A percentile compares a stretch with the other conserved stretches of the same genome.
phyloP scores from a whole-genome alignment of 2,113 vertebrate genomes.

The Gallinago jamesoni region DNA sequence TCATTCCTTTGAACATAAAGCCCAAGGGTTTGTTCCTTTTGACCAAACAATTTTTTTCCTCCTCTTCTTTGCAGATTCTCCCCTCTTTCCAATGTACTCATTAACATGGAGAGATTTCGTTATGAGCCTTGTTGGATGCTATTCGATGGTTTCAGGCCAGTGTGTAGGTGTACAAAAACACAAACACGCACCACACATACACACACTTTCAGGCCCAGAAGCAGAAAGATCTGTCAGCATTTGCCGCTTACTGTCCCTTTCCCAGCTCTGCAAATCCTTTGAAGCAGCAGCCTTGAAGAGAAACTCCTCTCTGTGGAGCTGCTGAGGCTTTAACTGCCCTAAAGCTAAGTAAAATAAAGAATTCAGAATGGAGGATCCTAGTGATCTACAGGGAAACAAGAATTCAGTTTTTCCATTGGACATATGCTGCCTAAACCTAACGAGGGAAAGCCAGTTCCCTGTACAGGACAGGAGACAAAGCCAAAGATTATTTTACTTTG shows the following conservation, averaged over 20 bases:
- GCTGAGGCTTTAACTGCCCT: conserved; percentile 56
- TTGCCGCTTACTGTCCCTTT: conserved; percentile 57
- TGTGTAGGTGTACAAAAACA: conserved; percentile 44
- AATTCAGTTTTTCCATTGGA: conserved; percentile 20
- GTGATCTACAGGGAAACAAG: conserved; percentile 37
- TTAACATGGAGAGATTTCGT: conserved; percentile 37
- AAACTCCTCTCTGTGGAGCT: conserved; percentile 54
- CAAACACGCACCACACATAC: neutral
- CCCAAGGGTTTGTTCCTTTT: conserved; percentile 35
- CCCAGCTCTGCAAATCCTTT: conserved; percentile 59
- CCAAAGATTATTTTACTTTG: conserved; percentile 24
- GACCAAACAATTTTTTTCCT: conserved; percentile 33
- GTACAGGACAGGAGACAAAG: neutral
- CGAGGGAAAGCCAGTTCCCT: neutral
- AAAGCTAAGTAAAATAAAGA: conserved; percentile 58
- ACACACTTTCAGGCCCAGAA: conserved; percentile 41
- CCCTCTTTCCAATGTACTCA: conserved; percentile 15
- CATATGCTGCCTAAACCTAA: conserved; percentile 10
- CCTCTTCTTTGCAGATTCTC: neutral
- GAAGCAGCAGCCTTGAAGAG: conserved; percentile 63
- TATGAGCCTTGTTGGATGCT: conserved; percentile 41
- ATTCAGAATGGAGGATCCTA: conserved; percentile 46
- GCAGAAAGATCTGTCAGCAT: conserved; percentile 60
- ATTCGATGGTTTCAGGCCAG: conserved; percentile 56
- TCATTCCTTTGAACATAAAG: conserved; percentile 44